A percentile compares a stretch with the other conserved stretches of the same genome.
phyloP scores from a whole-genome alignment of 2,888 invertebrate genomes.

The Lapara coniferarum region DNA sequence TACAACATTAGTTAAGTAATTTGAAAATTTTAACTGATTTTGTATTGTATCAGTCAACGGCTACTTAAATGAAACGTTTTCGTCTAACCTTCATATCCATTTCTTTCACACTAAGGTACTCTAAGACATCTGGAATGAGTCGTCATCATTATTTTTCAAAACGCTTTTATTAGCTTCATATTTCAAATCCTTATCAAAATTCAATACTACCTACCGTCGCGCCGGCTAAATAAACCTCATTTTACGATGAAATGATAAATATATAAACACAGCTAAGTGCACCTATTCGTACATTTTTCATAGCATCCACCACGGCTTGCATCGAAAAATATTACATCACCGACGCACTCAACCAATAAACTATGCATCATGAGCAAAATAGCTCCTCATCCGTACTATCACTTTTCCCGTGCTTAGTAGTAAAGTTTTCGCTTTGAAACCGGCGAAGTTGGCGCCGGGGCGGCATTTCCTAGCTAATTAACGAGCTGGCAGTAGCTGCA shows the following conservation, averaged over 20 bases:
- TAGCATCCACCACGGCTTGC: too few species aligned
- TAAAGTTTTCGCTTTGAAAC: constrained; percentile 57
- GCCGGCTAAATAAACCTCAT: background rate
- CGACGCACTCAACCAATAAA: constrained; percentile 29
- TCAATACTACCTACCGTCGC: background rate
- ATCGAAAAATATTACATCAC: background rate
- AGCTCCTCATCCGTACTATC: constrained; percentile 46
- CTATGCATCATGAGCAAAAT: constrained; percentile 31
- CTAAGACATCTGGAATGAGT: too few species aligned
- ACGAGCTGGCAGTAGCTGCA: constrained; percentile 55
- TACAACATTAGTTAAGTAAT: background rate
- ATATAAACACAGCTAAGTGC: too few species aligned
- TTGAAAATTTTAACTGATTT: background rate
- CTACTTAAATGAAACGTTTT: too few species aligned
- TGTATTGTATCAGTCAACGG: too few species aligned
- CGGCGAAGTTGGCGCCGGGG: constrained; percentile 52
- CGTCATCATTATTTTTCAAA: too few species aligned
- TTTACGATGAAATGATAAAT: too few species aligned
- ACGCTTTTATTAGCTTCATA: too few species aligned
- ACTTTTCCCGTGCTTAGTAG: constrained; percentile 59
- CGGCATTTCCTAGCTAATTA: constrained; percentile 66
- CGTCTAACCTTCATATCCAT: too few species aligned
- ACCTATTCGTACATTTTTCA: too few species aligned
- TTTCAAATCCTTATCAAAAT: too few species aligned
- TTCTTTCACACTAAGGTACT: too few species aligned